Evolutionary conservation across 2,888 invertebrate species (phyloP).

Genomic region (Synanthedon vespiformis): DNA sequence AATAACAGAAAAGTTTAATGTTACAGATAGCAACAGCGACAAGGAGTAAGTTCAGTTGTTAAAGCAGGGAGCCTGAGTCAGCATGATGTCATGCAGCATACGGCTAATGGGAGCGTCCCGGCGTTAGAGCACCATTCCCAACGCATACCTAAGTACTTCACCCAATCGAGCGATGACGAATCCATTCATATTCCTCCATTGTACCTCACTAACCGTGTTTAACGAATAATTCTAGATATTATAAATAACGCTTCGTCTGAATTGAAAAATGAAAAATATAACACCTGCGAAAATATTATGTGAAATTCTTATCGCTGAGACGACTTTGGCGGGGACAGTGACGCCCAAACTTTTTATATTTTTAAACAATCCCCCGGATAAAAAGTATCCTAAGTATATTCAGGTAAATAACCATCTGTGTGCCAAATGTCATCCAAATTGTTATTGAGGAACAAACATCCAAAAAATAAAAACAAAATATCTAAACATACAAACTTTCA

Average conservation of each 20-base stretch:
- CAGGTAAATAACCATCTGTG: no score
- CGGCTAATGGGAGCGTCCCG: constrained; percentile 54
- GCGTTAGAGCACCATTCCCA: constrained; percentile 39
- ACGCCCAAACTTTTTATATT: no score
- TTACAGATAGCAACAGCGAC: constrained; percentile 32
- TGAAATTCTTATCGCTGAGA: no score
- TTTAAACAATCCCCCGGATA: no score
- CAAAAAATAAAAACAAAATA: no score
- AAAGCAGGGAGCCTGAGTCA: constrained; percentile 34
- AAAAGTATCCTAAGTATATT: no score
- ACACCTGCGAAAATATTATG: no score
- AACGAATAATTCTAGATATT: constrained; percentile 38
- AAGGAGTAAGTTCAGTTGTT: background rate
- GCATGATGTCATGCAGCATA: constrained; percentile 56
- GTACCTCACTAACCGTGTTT: constrained; percentile 34
- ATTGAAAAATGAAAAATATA: no score
- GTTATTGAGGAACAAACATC: no score
- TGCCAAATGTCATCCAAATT: no score
- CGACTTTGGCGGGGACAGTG: no score
- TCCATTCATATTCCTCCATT: constrained; percentile 54
- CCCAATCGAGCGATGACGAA: constrained; percentile 66
- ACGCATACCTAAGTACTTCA: constrained; percentile 37
- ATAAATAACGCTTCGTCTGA: constrained; percentile 8
- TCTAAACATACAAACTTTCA: no score
- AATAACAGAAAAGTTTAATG: constrained; percentile 14